Conservation (phyloP, 2,888 invertebrate species). For the Aphidius colemani region DNA sequence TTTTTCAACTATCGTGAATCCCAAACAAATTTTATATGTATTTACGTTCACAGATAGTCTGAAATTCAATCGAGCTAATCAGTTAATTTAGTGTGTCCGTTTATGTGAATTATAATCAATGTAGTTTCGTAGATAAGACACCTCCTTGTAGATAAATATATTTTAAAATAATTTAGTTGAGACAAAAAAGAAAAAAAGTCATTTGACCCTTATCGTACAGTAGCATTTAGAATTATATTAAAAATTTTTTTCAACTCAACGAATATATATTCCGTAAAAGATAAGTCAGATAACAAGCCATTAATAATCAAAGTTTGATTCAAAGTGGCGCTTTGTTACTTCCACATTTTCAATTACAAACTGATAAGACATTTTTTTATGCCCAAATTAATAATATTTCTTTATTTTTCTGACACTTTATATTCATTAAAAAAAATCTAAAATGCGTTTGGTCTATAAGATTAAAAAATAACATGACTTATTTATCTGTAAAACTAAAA, state of each 20-base stretch:
- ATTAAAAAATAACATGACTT: too few relatives aligned
- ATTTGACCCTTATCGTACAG: background rate
- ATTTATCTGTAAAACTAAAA: too few relatives aligned
- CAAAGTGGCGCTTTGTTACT: slow-evolving; percentile 34
- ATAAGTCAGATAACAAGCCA: too few relatives aligned
- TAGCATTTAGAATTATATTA: background rate
- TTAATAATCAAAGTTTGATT: too few relatives aligned
- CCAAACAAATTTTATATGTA: too few relatives aligned
- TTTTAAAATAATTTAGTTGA: too few relatives aligned
- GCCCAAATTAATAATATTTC: background rate
- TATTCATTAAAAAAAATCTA: background rate
- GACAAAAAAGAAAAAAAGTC: background rate
- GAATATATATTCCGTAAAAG: too few relatives aligned
- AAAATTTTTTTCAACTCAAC: background rate
- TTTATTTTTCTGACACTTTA: background rate
- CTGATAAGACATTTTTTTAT: slow-evolving; percentile 15
- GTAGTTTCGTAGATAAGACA: background rate
- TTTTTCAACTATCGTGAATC: slow-evolving; percentile 11
- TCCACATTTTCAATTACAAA: slow-evolving; percentile 19
- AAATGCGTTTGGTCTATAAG: too few relatives aligned
- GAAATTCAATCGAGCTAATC: too few relatives aligned
- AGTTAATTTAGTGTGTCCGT: too few relatives aligned
- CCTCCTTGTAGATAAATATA: background rate
- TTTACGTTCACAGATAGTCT: too few relatives aligned
- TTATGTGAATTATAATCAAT: too few relatives aligned